Conservation (phyloP, 2,888 invertebrate genomes). For the Autographa gamma region DNA sequence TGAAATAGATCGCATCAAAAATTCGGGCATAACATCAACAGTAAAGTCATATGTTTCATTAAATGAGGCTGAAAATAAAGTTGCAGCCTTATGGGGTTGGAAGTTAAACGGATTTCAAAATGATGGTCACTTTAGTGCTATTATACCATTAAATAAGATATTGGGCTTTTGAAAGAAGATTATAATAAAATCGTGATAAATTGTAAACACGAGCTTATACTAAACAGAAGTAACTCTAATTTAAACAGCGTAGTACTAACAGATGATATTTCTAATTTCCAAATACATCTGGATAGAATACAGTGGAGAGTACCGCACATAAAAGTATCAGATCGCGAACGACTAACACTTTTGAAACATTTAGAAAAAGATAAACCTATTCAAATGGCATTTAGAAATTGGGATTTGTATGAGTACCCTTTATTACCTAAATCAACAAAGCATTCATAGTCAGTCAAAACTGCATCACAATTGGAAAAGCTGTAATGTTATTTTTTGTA, state of each 20-base stretch:
- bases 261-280: constrained; percentile 25
- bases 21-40: constrained; percentile 19
- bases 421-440: constrained; percentile 8
- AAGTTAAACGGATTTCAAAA: constrained; percentile 51
- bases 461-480: background rate
- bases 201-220: constrained; percentile 70
- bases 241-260: constrained; percentile 53
- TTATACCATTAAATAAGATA: constrained; percentile 28
- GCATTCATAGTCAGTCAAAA: constrained; percentile 2
- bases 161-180: constrained; percentile 56
- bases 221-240: constrained; percentile 63
- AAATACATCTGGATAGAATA: constrained; percentile 16
- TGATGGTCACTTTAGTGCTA: constrained; percentile 51
- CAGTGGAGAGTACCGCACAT: background rate
- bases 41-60: constrained; percentile 37
- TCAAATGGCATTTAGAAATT: background rate
- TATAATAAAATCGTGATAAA: constrained; percentile 71
- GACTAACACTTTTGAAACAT: background rate
- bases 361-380: background rate
- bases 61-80: constrained; percentile 53
- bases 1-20: constrained; percentile 38
- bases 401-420: background rate
- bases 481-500: background rate
- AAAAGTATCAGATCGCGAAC: no score
- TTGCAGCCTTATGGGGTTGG: constrained; percentile 50